These are phyloP conservation scores for Drosophila mercatorum DNA, from an alignment of 2,888 invertebrate species.

Conservation along the genomic window DNA sequence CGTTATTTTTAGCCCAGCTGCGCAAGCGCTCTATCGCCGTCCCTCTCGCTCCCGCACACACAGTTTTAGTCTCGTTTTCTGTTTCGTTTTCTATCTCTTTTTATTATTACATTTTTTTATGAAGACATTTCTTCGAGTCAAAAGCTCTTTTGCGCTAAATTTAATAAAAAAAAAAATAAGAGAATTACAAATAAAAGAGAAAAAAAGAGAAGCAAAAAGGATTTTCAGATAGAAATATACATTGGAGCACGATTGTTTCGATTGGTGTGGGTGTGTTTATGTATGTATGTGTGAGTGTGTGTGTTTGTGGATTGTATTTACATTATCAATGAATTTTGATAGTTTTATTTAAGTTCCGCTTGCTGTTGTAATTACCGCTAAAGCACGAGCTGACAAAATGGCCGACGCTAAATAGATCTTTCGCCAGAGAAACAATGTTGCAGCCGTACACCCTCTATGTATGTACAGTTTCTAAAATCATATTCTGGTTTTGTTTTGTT, in stretches of 20 bases:
- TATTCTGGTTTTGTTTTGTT: constrained; percentile 7
- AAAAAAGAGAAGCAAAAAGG: constrained; percentile 6
- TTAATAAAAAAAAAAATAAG: constrained; percentile 32
- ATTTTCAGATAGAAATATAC: constrained; percentile 32
- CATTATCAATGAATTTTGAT: constrained; percentile 46
- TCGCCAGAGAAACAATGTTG: constrained; percentile 31
- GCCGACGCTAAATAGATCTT: constrained; percentile 19
- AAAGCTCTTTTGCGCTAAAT: constrained; percentile 34
- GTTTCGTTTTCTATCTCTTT: constrained; percentile 12
- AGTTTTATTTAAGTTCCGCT: constrained; percentile 7
- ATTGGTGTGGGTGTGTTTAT: constrained; percentile 4
- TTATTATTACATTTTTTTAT: constrained; percentile 31
- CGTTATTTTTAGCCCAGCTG: constrained; percentile 1
- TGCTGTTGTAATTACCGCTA: constrained; percentile 48
- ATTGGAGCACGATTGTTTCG: constrained; percentile 40
- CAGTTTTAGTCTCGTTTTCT: not conserved
- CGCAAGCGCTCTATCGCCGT: constrained; percentile 1
- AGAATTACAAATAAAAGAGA: constrained; percentile 15
- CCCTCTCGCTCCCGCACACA: not conserved
- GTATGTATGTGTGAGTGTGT: constrained; percentile 4
- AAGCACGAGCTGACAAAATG: constrained; percentile 37
- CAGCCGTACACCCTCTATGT: constrained; percentile 39
- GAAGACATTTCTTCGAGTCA: constrained; percentile 44
- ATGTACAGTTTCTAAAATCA: constrained; percentile 45
- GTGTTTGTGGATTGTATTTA: constrained; percentile 44